A percentile compares a stretch with the other conserved stretches of the same genome.
phyloP scores from a whole-genome alignment of 2,797 vertebrate genomes.

The Semotilus atromaculatus region DNA sequence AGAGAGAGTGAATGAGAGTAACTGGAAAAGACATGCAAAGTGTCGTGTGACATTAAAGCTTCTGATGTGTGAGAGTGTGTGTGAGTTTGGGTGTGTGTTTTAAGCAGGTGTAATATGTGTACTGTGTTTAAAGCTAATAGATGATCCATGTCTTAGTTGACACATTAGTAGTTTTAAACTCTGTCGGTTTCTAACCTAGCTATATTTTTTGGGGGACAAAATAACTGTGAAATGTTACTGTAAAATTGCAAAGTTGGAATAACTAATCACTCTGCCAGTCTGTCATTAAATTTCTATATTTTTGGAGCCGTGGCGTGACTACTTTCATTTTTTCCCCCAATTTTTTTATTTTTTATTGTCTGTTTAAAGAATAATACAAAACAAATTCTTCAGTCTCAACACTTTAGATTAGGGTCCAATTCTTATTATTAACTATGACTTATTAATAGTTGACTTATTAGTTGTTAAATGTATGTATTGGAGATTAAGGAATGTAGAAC shows the following conservation, averaged over 20 bases:
- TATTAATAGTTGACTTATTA: no score
- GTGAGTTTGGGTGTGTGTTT: conserved; percentile 43
- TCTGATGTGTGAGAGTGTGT: conserved; percentile 29
- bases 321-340: no score
- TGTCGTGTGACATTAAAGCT: conserved; percentile 38
- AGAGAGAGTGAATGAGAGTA: conserved; percentile 47
- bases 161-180: conserved; percentile 26
- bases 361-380: background rate
- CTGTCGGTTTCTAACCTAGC: background rate
- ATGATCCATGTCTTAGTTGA: conserved; percentile 14
- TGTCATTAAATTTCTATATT: background rate
- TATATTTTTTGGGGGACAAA: background rate
- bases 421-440: no score
- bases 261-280: no score
- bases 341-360: no score
- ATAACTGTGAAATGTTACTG: background rate
- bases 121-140: conserved; percentile 9
- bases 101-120: conserved; percentile 35
- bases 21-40: conserved; percentile 34
- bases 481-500: background rate
- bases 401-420: background rate
- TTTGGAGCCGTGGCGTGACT: background rate
- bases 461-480: background rate
- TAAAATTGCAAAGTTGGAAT: no score
- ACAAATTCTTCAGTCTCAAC: background rate